Conservation (phyloP, 2,797 vertebrate species). For the Vireo griseus region DNA sequence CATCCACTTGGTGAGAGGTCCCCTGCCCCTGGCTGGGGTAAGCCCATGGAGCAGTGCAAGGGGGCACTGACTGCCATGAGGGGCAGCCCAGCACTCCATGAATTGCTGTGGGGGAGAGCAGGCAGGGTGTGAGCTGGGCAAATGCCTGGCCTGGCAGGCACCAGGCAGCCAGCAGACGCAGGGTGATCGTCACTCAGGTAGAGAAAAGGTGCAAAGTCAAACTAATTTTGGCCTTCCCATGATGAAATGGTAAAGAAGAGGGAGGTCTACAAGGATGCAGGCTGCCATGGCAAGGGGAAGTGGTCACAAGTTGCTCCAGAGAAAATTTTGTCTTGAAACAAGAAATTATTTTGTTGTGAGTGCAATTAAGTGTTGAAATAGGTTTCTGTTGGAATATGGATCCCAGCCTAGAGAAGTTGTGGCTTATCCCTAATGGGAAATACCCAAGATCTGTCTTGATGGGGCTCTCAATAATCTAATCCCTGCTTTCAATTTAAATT, state of each 20-base stretch:
- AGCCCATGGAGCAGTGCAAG: background rate
- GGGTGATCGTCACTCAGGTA: background rate
- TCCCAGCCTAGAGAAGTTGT: background rate
- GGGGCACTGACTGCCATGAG: background rate
- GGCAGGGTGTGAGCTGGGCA: background rate
- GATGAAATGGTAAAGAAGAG: background rate
- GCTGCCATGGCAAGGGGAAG: background rate
- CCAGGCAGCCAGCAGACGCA: background rate
- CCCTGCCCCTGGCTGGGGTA: background rate
- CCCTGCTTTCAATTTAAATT: background rate
- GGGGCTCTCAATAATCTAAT: background rate
- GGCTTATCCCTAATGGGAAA: background rate
- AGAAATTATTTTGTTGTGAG: background rate
- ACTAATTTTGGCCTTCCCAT: background rate
- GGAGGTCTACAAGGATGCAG: background rate
- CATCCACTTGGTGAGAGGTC: background rate
- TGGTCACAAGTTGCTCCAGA: background rate
- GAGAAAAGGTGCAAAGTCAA: background rate
- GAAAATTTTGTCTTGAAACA: background rate
- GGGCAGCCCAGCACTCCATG: background rate
- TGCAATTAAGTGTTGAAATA: background rate
- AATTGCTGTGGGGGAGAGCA: background rate
- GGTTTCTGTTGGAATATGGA: background rate
- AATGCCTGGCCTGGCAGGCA: background rate
- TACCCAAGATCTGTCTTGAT: background rate